Base-by-base conservation (phyloP, 1,140 invertebrate genomes). In the Aphis gossypii region DNA sequence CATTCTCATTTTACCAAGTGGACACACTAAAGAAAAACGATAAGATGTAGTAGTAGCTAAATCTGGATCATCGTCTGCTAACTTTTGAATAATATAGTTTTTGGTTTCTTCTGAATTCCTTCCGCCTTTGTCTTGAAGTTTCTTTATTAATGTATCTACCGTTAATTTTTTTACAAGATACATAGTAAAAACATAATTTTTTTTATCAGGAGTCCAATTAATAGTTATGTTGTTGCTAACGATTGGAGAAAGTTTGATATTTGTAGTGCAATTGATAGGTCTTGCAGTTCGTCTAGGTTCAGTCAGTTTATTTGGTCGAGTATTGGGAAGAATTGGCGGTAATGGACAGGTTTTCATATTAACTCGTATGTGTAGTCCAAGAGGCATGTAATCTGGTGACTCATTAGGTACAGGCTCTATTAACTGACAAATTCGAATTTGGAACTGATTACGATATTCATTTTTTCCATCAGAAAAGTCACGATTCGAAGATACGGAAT, bases 281-380 rank as follows among this genome's bases (percentile, higher is more conserved):
- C 98, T 96, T 25, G 99, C 98, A n/a, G 99, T 99, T 94, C 99
- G 96, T 96, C 99, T 99, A 90, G 99, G 98, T 95, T 99, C 99
- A 51, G 98, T 98, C 91, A 35, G 35, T 35, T 35, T 35, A 35
- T 98, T 98, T 25, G 98, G 98, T 95, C 99, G 99, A 95, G 99
- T 99, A 94, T 98, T 99, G 90, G 99, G 99, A 96, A 68, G 38
- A 83, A 30, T 87, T 54, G 91, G 90, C 48, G 93, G 93, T 20
- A 94, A 94, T 38, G 23, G 35, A 88, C 93, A 94, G 1, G 14
- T 41, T 68, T 87, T 92, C 0, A 35, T 3, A 54, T 35, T 21
- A 20, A 94, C 0, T 48, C 93, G 83, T 41, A 94, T 86, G 18
- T 92, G 41, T 25, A 94, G 6, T 46, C 90, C 93, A n/a, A 94